Evolutionary conservation across 2,888 invertebrate genomes (phyloP).

Genomic region (Saturnia pavonia): DNA sequence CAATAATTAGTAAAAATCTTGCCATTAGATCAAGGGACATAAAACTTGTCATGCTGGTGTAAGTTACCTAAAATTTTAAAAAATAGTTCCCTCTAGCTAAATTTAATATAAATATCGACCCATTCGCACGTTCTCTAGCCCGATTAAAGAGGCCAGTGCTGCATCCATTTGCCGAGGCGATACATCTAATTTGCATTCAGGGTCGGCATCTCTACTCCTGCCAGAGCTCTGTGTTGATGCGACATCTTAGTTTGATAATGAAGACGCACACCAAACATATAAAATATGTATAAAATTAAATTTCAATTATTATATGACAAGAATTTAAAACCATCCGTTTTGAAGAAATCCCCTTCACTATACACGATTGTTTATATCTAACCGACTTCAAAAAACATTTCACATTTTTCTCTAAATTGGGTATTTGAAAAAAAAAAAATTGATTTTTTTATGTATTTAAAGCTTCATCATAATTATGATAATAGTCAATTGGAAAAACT

Average conservation of each 20-base stretch:
- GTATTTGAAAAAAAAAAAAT: too few species aligned
- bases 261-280: background rate
- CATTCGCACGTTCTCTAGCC: conserved; percentile 31
- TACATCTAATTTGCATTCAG: conserved; percentile 59
- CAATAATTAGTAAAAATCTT: too few species aligned
- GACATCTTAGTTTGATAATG: conserved; percentile 10
- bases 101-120: background rate
- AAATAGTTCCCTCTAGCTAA: too few species aligned
- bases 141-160: conserved; percentile 43
- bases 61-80: background rate
- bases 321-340: background rate
- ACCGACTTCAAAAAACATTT: too few species aligned
- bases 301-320: background rate
- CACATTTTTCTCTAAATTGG: too few species aligned
- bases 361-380: background rate
- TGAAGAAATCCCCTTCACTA: background rate
- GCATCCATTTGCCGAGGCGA: conserved; percentile 58
- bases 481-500: too few species aligned
- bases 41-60: too few species aligned
- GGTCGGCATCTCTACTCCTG: conserved; percentile 32
- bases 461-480: too few species aligned
- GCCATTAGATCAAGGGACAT: too few species aligned
- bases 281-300: background rate
- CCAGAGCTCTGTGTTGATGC: conserved; percentile 20
- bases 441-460: too few species aligned